phyloP scores from a whole-genome alignment of 2,113 vertebrate genomes.

The human region DNA sequence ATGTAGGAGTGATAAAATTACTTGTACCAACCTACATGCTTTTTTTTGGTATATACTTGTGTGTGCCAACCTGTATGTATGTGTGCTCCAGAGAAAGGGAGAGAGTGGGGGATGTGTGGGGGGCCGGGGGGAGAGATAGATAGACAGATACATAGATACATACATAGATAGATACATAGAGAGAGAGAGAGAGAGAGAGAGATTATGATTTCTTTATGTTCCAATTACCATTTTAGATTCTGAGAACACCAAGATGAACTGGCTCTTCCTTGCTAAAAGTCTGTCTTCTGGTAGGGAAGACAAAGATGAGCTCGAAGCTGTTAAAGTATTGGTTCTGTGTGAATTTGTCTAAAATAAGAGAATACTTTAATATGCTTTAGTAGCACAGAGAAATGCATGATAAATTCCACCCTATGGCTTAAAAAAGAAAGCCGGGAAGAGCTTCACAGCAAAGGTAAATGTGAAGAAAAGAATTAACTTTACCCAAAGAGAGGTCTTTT shows the following conservation, averaged over 20 bases:
- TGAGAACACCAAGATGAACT: neutral
- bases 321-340: neutral
- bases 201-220: neutral
- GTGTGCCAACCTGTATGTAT: accelerated
- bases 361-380: neutral
- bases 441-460: neutral
- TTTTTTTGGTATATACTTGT: accelerated
- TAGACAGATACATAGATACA: neutral
- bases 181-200: neutral
- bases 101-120: neutral
- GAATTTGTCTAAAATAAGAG: neutral
- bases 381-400: neutral
- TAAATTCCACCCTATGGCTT: neutral
- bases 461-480: neutral
- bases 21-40: neutral
- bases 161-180: too few relatives aligned
- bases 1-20: neutral
- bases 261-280: neutral
- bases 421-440: neutral
- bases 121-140: too few relatives aligned
- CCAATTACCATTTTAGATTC: neutral
- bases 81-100: neutral
- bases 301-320: neutral
- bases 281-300: neutral
- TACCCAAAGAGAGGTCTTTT: neutral